phyloP scores from a whole-genome alignment of 2,888 invertebrate species.

The Nephrotoma flavescens region DNA sequence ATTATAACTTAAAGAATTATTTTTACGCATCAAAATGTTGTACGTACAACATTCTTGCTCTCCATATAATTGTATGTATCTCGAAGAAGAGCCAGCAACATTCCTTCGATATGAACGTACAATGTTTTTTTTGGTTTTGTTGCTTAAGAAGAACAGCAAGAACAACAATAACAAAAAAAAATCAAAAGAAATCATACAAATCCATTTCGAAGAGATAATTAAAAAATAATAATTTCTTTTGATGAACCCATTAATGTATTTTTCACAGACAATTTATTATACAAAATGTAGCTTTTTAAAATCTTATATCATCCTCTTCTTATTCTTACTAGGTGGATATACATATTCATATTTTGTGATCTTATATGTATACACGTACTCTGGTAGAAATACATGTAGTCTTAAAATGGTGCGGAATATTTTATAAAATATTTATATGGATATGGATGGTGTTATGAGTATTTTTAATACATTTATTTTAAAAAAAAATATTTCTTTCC shows the following conservation, averaged over 20 bases:
- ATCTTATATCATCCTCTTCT: not conserved
- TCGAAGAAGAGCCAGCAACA: not conserved
- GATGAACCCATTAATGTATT: constrained; percentile 4
- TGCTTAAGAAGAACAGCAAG: not conserved
- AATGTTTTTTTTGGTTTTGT: not conserved
- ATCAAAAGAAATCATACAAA: not conserved
- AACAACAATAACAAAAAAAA: not conserved
- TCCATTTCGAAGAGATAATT: constrained; percentile 2
- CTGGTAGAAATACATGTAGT: not conserved
- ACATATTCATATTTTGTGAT: not conserved
- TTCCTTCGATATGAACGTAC: not conserved
- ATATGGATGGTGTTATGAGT: not conserved
- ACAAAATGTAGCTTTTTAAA: not conserved
- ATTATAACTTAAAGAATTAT: not conserved
- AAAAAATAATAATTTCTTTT: constrained; percentile 4
- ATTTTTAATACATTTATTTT: not conserved
- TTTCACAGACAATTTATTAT: constrained; percentile 4
- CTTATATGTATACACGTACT: not conserved
- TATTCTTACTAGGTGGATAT: not conserved
- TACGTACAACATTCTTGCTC: not conserved
- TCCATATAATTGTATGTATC: not conserved
- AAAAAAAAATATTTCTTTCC: not conserved
- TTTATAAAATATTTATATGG: not conserved
- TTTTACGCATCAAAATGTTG: not conserved
- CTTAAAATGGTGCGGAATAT: not conserved